A percentile compares a stretch with the other conserved stretches of the same genome.
These are phyloP conservation scores for Arvicanthis niloticus DNA, from an alignment of 2,113 vertebrate genomes.

Conservation along the genomic window DNA sequence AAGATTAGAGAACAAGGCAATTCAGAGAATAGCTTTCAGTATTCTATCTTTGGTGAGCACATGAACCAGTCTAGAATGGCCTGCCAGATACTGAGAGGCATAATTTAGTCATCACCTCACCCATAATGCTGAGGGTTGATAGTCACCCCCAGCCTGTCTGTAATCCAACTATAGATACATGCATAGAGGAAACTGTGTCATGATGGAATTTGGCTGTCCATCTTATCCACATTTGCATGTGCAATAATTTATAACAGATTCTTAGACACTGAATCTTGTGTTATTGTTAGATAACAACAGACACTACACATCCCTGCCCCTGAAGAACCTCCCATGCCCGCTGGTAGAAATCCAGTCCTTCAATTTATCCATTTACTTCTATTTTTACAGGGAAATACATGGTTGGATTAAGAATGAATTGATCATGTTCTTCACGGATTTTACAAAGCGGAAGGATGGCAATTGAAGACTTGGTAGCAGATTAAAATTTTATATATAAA, in stretches of 20 bases:
- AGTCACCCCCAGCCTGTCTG: neutral
- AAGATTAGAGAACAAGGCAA: neutral
- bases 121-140: no score
- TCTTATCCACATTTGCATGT: neutral
- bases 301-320: neutral
- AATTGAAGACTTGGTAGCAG: neutral
- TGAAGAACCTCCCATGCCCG: neutral
- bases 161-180: neutral
- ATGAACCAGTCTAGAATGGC: neutral
- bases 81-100: neutral
- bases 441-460: neutral
- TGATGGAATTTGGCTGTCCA: neutral
- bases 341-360: neutral
- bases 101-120: neutral
- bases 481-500: neutral
- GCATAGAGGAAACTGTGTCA: neutral
- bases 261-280: neutral
- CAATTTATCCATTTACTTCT: neutral
- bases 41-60: neutral
- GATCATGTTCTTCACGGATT: neutral
- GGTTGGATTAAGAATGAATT: neutral
- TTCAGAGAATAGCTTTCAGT: neutral
- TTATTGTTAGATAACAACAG: neutral
- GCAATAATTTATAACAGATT: neutral
- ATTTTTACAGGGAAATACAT: neutral